Evolutionary conservation across 2,113 vertebrate species (phyloP).

Genomic region (Brachyistius frenatus): DNA sequence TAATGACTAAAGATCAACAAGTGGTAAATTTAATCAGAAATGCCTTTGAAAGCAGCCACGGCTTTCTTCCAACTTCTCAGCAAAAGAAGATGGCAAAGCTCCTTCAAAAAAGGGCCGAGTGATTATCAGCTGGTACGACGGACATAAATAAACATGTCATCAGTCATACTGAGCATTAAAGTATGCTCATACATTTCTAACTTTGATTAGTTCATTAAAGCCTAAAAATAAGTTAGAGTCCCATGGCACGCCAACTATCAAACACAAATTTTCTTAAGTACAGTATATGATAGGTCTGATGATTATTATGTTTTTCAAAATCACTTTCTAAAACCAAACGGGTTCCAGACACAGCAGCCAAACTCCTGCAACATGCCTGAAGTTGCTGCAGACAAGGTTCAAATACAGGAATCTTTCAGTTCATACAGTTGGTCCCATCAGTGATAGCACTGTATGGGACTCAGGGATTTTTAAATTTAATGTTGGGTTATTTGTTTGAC

Average conservation of each 20-base stretch:
- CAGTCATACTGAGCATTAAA: slow-evolving; percentile 36
- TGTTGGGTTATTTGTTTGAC: not conserved
- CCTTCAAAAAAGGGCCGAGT: slow-evolving; percentile 27
- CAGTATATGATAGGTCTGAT: slow-evolving; percentile 22
- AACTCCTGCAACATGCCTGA: not conserved
- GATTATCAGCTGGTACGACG: slow-evolving; percentile 53
- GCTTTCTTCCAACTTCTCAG: slow-evolving; percentile 36
- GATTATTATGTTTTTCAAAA: slow-evolving; percentile 32
- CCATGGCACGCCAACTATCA: slow-evolving; percentile 22
- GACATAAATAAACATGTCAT: slow-evolving; percentile 70
- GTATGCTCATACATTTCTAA: slow-evolving; percentile 45
- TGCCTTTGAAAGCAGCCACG: slow-evolving; percentile 16
- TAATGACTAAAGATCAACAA: slow-evolving; percentile 55
- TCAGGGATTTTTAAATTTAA: too few species aligned
- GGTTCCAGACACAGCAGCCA: not conserved
- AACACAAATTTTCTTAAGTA: slow-evolving; percentile 27
- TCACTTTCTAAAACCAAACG: not conserved
- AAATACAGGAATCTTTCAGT: too few species aligned
- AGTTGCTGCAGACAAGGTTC: too few species aligned
- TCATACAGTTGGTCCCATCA: too few species aligned
- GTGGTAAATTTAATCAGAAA: slow-evolving; percentile 48
- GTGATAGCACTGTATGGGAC: too few species aligned
- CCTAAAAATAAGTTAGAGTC: slow-evolving; percentile 34
- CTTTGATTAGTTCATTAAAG: slow-evolving; percentile 62
- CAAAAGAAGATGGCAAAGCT: slow-evolving; percentile 55